Evolutionary conservation across 2,888 invertebrate species (phyloP).

Genomic region (Didymodactylos carnosus): DNA sequence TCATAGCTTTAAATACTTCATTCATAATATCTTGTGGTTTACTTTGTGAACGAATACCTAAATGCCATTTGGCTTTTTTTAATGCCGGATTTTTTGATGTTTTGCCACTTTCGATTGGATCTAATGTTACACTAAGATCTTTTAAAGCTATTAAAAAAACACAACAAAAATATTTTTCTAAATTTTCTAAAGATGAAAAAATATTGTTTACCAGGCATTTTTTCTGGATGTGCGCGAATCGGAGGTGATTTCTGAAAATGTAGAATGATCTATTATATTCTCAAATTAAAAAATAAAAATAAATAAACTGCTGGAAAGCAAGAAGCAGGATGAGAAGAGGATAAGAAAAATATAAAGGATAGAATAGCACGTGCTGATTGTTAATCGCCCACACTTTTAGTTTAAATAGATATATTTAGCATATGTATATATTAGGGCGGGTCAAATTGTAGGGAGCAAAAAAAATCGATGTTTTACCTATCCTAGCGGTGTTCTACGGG

Average conservation of each 20-base stretch:
- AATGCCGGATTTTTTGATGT: neutral
- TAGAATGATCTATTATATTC: neutral
- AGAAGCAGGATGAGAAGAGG: too few species aligned
- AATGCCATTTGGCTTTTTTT: slow-evolving; percentile 71
- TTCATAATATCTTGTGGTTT: slow-evolving; percentile 99
- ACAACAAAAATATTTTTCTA: neutral
- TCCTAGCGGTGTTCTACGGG: too few species aligned
- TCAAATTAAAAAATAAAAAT: too few species aligned
- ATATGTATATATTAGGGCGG: too few species aligned
- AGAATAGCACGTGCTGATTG: too few species aligned
- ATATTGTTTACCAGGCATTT: slow-evolving; percentile 8
- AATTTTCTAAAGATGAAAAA: neutral
- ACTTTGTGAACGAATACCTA: slow-evolving; percentile 93
- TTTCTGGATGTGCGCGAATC: slow-evolving; percentile 8
- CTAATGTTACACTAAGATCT: slow-evolving; percentile 5
- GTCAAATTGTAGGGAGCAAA: too few species aligned
- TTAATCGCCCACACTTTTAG: too few species aligned
- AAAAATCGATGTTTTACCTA: too few species aligned
- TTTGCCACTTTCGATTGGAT: neutral
- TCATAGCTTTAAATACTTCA: slow-evolving; percentile 97
- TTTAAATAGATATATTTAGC: too few species aligned
- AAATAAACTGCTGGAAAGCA: too few species aligned
- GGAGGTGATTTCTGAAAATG: neutral
- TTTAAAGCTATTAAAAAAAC: neutral
- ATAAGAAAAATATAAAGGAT: too few species aligned